Evolutionary conservation across 2,888 invertebrate genomes (phyloP).

Genomic region (Parnassius mnemosyne): DNA sequence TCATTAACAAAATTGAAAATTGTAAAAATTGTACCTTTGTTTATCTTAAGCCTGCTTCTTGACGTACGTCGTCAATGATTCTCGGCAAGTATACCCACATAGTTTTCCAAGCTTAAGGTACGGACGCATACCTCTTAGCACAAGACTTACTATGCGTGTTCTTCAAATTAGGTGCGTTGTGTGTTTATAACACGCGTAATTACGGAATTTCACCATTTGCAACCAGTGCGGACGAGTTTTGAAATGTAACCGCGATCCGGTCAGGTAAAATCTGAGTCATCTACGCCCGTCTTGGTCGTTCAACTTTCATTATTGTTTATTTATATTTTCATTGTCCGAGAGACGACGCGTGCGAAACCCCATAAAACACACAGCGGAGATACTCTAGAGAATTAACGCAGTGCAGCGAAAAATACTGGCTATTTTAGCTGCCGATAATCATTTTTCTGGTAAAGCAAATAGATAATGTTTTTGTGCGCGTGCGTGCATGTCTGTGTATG

Average conservation of each 20-base stretch:
- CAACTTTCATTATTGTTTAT: slow-evolving; percentile 73
- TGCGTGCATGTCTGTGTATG: too few species aligned
- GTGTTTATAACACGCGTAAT: not conserved
- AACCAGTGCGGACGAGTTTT: slow-evolving; percentile 43
- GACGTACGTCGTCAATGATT: too few species aligned
- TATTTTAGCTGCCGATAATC: too few species aligned
- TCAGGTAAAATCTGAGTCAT: slow-evolving; percentile 74
- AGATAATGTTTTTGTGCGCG: too few species aligned
- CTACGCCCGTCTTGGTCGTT: slow-evolving; percentile 59
- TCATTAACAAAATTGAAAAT: too few species aligned
- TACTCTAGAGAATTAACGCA: not conserved
- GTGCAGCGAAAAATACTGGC: not conserved
- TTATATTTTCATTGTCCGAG: slow-evolving; percentile 60
- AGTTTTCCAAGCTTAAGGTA: too few species aligned
- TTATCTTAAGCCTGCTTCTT: too few species aligned
- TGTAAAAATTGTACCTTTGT: too few species aligned
- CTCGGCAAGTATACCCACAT: too few species aligned
- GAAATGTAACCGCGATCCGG: slow-evolving; percentile 42
- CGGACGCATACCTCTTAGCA: too few species aligned
- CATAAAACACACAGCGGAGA: slow-evolving; percentile 29
- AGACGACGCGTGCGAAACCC: slow-evolving; percentile 51
- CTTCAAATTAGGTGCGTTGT: not conserved
- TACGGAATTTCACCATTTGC: slow-evolving; percentile 3
- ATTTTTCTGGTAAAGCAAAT: too few species aligned
- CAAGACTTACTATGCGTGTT: not conserved